These are phyloP conservation scores for Cryptotis parvus DNA, from an alignment of 2,113 vertebrate species.

Conservation along the genomic window DNA sequence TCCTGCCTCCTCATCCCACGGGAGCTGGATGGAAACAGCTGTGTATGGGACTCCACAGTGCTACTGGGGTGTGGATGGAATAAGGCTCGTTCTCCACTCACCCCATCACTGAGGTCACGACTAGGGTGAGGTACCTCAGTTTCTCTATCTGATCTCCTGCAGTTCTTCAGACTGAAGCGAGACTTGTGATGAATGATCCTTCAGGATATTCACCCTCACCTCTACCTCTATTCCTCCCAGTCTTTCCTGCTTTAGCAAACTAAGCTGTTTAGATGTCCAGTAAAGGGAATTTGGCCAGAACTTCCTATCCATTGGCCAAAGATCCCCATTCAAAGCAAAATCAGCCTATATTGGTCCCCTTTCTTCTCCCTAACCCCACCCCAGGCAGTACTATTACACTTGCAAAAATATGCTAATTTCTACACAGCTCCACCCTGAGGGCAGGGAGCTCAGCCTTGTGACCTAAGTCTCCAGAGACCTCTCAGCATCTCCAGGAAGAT, in stretches of 20 bases:
- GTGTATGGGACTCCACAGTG: fast-evolving
- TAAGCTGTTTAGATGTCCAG: neutral
- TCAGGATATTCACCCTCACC: fast-evolving
- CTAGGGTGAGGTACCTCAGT: neutral
- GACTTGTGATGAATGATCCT: fast-evolving
- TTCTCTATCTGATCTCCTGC: neutral
- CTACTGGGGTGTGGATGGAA: neutral
- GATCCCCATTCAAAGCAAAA: conserved; percentile 22
- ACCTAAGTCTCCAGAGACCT: neutral
- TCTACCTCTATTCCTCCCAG: fast-evolving
- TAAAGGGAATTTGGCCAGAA: neutral
- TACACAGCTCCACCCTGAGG: neutral
- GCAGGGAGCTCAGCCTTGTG: neutral
- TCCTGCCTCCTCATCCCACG: neutral
- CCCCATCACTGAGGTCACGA: neutral
- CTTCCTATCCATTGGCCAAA: neutral
- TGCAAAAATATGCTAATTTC: neutral
- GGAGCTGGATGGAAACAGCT: neutral
- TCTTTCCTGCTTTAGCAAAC: neutral
- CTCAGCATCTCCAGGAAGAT: conserved; percentile 52
- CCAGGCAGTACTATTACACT: neutral
- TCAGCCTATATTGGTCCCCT: conserved; percentile 45
- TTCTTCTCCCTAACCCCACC: neutral
- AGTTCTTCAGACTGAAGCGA: neutral
- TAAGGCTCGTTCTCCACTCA: neutral